phyloP scores from a whole-genome alignment of 1,140 invertebrate species.

The Tetragonula clypearis region DNA sequence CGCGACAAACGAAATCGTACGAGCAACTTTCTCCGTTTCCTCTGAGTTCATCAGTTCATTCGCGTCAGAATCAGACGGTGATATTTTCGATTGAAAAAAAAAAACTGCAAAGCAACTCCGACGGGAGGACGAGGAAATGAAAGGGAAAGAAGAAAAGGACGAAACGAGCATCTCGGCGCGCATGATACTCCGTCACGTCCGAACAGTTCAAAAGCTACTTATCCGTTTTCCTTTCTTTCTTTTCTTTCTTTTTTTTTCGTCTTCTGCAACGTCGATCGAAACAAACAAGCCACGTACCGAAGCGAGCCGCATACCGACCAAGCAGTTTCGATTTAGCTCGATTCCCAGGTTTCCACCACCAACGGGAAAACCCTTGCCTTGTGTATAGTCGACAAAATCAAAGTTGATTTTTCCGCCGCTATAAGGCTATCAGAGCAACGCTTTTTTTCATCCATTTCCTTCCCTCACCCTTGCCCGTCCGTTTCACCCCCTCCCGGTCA shows the following conservation, averaged over 20 bases:
- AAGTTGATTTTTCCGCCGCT: constrained; percentile 59
- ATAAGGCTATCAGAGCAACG: constrained; percentile 30
- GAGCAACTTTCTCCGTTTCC: too few species aligned
- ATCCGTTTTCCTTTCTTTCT: not conserved
- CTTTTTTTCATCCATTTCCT: constrained; percentile 49
- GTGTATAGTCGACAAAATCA: constrained; percentile 42
- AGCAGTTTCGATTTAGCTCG: constrained; percentile 4
- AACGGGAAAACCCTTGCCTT: not conserved
- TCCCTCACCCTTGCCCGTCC: not conserved
- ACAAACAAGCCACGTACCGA: not conserved
- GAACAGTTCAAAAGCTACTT: not conserved
- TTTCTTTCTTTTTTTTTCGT: too few species aligned
- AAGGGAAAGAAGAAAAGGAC: too few species aligned
- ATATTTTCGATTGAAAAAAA: too few species aligned
- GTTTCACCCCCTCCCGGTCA: not conserved
- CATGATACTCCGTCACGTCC: not conserved
- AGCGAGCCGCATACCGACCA: not conserved
- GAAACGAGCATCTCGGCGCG: not conserved
- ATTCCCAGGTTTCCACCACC: not conserved
- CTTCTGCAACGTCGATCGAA: not conserved
- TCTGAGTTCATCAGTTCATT: too few species aligned
- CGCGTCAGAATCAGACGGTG: too few species aligned
- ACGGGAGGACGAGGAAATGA: too few species aligned
- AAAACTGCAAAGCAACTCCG: too few species aligned
- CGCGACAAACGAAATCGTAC: too few species aligned